Percentiles rank a stretch among this genome's conserved stretches.
These are phyloP conservation scores for Conchocele bisecta DNA, from an alignment of 2,888 invertebrate genomes.

Conservation along the genomic window DNA sequence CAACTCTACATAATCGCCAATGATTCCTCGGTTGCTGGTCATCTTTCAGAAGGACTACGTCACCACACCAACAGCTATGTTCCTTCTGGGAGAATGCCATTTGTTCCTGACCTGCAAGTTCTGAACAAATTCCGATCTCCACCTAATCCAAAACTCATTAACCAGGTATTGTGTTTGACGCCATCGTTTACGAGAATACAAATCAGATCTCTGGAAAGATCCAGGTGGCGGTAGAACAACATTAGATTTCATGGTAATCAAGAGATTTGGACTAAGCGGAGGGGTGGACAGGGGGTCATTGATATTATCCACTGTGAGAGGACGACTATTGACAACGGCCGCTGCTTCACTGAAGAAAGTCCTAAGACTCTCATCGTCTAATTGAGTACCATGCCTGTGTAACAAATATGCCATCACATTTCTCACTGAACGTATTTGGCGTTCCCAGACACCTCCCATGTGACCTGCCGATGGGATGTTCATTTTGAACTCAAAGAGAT, in stretches of 20 bases:
- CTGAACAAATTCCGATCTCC: slow-evolving; percentile 53
- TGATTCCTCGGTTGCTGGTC: slow-evolving; percentile 40
- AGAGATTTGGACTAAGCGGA: slow-evolving; percentile 58
- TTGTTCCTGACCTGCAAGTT: slow-evolving; percentile 44
- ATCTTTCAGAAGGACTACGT: slow-evolving; percentile 58
- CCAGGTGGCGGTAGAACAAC: slow-evolving; percentile 50
- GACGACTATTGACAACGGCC: slow-evolving; percentile 54
- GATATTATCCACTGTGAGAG: slow-evolving; percentile 40
- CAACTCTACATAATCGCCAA: slow-evolving; percentile 44
- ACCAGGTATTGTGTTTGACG: slow-evolving; percentile 49
- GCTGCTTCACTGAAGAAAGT: slow-evolving; percentile 51
- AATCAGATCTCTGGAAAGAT: slow-evolving; percentile 41
- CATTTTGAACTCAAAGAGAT: slow-evolving; percentile 29
- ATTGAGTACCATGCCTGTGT: slow-evolving; percentile 18
- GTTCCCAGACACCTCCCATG: slow-evolving; percentile 68
- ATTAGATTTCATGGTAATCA: slow-evolving; percentile 52
- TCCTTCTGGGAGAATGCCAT: slow-evolving; percentile 34
- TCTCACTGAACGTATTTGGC: slow-evolving; percentile 60
- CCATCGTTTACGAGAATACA: slow-evolving; percentile 56
- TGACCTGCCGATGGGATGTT: slow-evolving; percentile 65
- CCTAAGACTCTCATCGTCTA: slow-evolving; percentile 48
- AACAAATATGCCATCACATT: slow-evolving; percentile 48
- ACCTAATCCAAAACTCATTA: slow-evolving; percentile 60
- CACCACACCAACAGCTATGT: slow-evolving; percentile 28
- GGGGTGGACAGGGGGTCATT: slow-evolving; percentile 37